These are phyloP conservation scores for Perca schrenkii DNA, from an alignment of 2,113 vertebrate species.

Conservation along the genomic window DNA sequence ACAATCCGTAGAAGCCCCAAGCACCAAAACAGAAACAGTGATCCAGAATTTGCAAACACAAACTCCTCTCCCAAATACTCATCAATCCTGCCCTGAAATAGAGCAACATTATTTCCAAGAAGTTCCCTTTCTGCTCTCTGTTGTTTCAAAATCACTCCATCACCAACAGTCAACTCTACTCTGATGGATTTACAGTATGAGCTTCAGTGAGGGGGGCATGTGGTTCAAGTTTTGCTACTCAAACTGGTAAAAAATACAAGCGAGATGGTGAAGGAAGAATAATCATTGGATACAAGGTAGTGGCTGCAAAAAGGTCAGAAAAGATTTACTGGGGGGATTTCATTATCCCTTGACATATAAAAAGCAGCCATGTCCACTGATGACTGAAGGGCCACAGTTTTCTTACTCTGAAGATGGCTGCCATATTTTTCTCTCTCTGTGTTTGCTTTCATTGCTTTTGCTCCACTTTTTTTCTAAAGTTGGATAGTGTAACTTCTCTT, in stretches of 20 bases:
- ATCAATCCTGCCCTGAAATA: neutral
- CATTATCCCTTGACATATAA: slow-evolving; percentile 57
- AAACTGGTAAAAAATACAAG: slow-evolving; percentile 26
- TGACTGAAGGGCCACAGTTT: slow-evolving; percentile 29
- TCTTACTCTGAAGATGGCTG: slow-evolving; percentile 24
- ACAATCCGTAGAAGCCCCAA: too few species aligned
- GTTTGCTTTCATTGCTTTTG: neutral
- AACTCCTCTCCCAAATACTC: neutral
- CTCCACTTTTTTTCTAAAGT: neutral
- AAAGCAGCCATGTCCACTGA: slow-evolving; percentile 27
- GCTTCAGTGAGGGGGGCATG: neutral
- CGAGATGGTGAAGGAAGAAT: slow-evolving; percentile 21
- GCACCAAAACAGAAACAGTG: neutral
- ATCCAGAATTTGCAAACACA: neutral
- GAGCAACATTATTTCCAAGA: neutral
- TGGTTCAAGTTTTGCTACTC: slow-evolving; percentile 1
- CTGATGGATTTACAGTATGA: neutral
- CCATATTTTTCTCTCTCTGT: neutral
- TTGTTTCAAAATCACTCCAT: neutral
- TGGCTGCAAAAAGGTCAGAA: slow-evolving; percentile 52
- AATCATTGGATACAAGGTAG: slow-evolving; percentile 43
- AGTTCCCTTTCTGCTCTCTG: neutral
- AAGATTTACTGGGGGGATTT: slow-evolving; percentile 56
- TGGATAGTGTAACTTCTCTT: neutral
- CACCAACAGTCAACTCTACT: neutral